These are phyloP conservation scores for Thecocarcelia acutangulata DNA, from an alignment of 2,888 invertebrate genomes.

Conservation along the genomic window DNA sequence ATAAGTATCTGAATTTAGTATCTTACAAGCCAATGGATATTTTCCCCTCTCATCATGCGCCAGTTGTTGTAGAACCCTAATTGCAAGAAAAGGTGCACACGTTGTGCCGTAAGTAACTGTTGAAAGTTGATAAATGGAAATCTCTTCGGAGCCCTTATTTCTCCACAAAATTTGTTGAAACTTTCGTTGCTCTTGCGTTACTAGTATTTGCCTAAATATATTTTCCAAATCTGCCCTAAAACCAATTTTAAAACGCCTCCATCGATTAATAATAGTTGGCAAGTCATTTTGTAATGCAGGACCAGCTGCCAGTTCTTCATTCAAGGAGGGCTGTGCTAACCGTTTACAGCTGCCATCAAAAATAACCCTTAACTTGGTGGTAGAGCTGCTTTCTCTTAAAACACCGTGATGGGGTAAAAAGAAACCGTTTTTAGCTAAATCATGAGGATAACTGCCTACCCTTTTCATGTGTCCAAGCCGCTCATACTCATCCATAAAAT, in stretches of 20 bases:
- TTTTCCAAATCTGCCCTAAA: conserved; percentile 65
- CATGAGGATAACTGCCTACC: conserved; percentile 27
- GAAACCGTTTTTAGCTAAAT: conserved; percentile 30
- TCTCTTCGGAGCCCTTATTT: neutral
- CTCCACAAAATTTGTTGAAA: conserved; percentile 61
- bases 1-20: conserved; percentile 41
- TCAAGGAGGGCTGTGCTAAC: conserved; percentile 14
- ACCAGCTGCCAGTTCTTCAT: conserved; percentile 54
- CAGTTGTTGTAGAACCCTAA: conserved; percentile 17
- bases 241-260: conserved; percentile 51
- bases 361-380: conserved; percentile 50
- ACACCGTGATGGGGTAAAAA: conserved; percentile 51
- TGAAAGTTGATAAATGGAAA: neutral
- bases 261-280: conserved; percentile 39
- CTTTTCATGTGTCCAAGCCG: conserved; percentile 38
- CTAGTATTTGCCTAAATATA: conserved; percentile 65
- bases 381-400: conserved; percentile 5
- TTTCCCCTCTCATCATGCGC: conserved; percentile 34
- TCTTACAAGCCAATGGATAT: conserved; percentile 41
- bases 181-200: conserved; percentile 15
- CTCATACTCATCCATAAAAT: conserved; percentile 41
- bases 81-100: no score
- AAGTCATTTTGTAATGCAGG: conserved; percentile 62
- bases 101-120: conserved; percentile 29
- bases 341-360: conserved; percentile 58